Percentiles rank a stretch among this genome's conserved stretches.
Evolutionary conservation across 2,113 vertebrate species (phyloP).

Genomic region (Prochilodus magdalenae): DNA sequence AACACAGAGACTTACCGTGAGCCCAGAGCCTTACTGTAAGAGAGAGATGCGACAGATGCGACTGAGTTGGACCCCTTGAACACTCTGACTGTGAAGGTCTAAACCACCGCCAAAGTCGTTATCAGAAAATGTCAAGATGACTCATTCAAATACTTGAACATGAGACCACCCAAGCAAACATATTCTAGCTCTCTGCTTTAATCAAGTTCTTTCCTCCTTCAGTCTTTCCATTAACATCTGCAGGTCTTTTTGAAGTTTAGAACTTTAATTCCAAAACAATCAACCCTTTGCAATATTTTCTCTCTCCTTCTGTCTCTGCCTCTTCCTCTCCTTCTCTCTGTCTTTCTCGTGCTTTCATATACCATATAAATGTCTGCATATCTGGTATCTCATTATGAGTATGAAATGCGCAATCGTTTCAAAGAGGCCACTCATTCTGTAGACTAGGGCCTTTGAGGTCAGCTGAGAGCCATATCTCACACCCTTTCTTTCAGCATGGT

Average conservation of each 20-base stretch:
- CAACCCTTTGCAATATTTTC: not conserved
- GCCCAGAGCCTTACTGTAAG: constrained; percentile 38
- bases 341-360: constrained; percentile 20
- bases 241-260: constrained; percentile 16
- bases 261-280: constrained; percentile 54
- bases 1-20: not conserved
- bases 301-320: constrained; percentile 4
- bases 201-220: constrained; percentile 50
- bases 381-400: constrained; percentile 22
- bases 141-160: constrained; percentile 46
- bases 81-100: constrained; percentile 41
- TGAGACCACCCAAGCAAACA: constrained; percentile 37
- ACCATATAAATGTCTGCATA: not conserved
- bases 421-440: constrained; percentile 18
- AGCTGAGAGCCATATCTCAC: not conserved
- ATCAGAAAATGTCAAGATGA: constrained; percentile 60
- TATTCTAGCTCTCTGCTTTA: constrained; percentile 8
- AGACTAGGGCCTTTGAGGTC: not conserved
- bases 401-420: not conserved
- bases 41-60: constrained; percentile 37
- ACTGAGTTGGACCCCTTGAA: constrained; percentile 42
- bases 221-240: constrained; percentile 41
- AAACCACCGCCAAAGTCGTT: constrained; percentile 24
- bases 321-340: not conserved
- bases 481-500: not conserved